Evolutionary conservation across 2,888 invertebrate genomes (phyloP).

Genomic region (Bursaphelenchus okinawaensis): DNA sequence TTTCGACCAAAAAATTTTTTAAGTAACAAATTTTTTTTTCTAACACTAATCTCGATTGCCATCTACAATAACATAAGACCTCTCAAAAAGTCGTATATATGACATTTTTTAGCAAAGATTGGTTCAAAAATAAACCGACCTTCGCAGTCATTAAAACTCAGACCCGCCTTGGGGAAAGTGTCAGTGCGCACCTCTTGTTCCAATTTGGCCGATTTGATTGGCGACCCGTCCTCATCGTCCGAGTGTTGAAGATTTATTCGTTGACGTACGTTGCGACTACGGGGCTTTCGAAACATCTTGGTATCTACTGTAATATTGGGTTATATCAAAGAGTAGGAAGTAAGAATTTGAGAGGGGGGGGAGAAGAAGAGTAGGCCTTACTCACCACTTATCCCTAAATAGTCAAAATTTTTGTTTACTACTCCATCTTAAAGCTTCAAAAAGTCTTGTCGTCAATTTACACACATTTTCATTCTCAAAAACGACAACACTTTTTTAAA

Average conservation of each 20-base stretch:
- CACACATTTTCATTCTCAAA: too few relatives aligned
- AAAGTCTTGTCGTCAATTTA: too few relatives aligned
- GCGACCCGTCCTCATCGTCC: conserved; percentile 12
- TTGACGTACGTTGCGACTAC: conserved; percentile 37
- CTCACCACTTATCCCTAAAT: too few relatives aligned
- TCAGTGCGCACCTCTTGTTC: neutral
- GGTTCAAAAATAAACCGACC: conserved; percentile 24
- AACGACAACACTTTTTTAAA: too few relatives aligned
- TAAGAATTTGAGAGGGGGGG: too few relatives aligned
- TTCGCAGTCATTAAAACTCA: conserved; percentile 49
- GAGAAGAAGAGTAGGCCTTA: too few relatives aligned
- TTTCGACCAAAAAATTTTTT: neutral
- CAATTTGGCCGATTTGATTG: neutral
- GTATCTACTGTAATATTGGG: too few relatives aligned
- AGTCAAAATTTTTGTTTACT: too few relatives aligned
- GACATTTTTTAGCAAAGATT: neutral
- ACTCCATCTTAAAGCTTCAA: too few relatives aligned
- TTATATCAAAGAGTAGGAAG: too few relatives aligned
- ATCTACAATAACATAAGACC: neutral
- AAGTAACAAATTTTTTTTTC: neutral
- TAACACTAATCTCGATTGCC: neutral
- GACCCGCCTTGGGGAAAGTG: neutral
- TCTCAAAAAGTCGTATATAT: too few relatives aligned
- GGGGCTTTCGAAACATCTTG: conserved; percentile 51
- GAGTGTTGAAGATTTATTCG: conserved; percentile 15